Evolutionary conservation across 2,113 vertebrate species (phyloP).

Genomic region (Bucco capensis): DNA sequence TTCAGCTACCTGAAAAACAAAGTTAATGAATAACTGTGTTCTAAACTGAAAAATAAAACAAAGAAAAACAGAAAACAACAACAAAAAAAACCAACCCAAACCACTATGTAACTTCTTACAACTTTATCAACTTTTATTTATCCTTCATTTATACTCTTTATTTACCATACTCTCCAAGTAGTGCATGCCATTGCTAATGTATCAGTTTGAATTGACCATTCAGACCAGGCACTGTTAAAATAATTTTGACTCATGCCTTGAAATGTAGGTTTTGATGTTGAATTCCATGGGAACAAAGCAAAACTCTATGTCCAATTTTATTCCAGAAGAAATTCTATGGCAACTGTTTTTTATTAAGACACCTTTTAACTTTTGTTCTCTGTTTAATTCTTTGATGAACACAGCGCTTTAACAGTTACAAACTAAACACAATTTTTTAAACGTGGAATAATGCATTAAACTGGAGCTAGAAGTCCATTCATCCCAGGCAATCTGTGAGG

Average conservation of each 20-base stretch:
- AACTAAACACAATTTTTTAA: neutral
- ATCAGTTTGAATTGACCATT: neutral
- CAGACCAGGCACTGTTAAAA: neutral
- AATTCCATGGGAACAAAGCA: neutral
- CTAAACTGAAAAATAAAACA: neutral
- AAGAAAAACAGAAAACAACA: neutral
- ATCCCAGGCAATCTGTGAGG: neutral
- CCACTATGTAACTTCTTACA: neutral
- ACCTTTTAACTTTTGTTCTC: neutral
- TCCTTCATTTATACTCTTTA: neutral
- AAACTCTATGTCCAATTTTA: neutral
- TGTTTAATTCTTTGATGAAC: neutral
- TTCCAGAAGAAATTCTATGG: neutral
- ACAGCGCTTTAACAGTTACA: neutral
- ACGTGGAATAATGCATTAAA: neutral
- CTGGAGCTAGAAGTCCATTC: neutral
- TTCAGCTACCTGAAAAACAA: conserved; percentile 89
- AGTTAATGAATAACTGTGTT: neutral
- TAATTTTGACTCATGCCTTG: neutral
- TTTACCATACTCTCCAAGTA: neutral
- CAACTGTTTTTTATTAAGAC: neutral
- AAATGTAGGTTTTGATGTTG: neutral
- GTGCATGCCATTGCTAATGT: neutral
- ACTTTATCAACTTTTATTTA: neutral
- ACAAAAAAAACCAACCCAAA: neutral